Evolutionary conservation across 2,888 invertebrate species (phyloP), one percentile per base, ranked within the genome.

Genomic region (Eristalinus sepulchralis): DNA sequence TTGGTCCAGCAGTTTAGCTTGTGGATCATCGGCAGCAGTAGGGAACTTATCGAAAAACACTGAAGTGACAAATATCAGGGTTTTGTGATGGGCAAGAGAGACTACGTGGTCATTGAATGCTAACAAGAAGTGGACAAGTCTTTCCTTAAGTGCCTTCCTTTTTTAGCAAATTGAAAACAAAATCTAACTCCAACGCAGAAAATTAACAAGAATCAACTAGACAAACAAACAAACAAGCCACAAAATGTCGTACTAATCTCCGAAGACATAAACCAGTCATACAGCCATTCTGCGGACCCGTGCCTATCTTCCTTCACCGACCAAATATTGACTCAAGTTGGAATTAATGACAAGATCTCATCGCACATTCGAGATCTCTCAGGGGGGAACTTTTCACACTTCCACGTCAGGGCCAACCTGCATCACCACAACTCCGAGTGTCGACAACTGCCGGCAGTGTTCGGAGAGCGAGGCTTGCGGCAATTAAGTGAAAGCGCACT

Each of bases 281-380:
- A 68, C 20, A 36, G 13, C 20, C 31, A 33, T 59, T 34, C 24
- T 9, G 17, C n/a, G 39, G 11, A n/a, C n/a, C n/a, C 11, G 2
- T 24, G 68, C 57, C 11, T 68, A 31, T 39, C 57, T 34, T 47
- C 0, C 0, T 47, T 39, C 24, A 24, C 13, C 13, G 11, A 2
- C n/a, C 59, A 83, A 83, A 83, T 78, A 83, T 83, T 78, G 70
- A 59, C 70, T 33, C 47, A 70, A 75, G 68, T 33, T 36, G 27
- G 47, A 67, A 77, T 24, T 31, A 63, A 36, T 73, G 66, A 59
- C n/a, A 22, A 70, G n/a, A 68, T 3, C 73, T 78, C 39, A 39
- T 13, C 47, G 57, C 47, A 73, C 68, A 39, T 64, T 73, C 10
- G 10, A 33, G 9, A 27, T 22, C 13, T n/a, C n/a, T n/a, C n/a